Conservation (phyloP, 2,797 vertebrate genomes). For the Anabas testudineus region DNA sequence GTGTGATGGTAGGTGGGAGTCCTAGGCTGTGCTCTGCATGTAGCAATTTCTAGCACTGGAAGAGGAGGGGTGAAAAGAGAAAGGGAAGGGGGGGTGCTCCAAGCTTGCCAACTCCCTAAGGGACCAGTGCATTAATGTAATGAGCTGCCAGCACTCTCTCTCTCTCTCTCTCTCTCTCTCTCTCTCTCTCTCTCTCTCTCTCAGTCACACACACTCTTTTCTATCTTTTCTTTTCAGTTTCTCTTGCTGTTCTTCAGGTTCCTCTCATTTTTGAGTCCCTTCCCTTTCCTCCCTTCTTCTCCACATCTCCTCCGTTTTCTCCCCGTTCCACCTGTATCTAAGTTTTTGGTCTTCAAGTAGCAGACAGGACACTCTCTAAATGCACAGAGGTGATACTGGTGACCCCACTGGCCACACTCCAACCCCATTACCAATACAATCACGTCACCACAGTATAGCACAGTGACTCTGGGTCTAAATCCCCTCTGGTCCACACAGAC, state of each 20-base stretch:
- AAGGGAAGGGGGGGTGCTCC: slow-evolving; percentile 29
- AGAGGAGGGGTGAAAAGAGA: slow-evolving; percentile 53
- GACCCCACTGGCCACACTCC: slow-evolving; percentile 51
- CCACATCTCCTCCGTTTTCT: not conserved
- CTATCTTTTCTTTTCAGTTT: slow-evolving; percentile 24
- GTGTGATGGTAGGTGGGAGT: slow-evolving; percentile 32
- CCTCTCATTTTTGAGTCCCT: not conserved
- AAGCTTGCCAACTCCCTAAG: slow-evolving; percentile 75
- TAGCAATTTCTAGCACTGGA: slow-evolving; percentile 52
- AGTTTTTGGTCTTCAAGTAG: slow-evolving; percentile 2
- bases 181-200: slow-evolving; percentile 21
- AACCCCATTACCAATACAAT: slow-evolving; percentile 49
- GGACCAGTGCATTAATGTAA: slow-evolving; percentile 83
- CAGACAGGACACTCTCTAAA: slow-evolving; percentile 24
- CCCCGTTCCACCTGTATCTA: not conserved
- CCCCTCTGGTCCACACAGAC: slow-evolving; percentile 13
- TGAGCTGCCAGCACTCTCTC: slow-evolving; percentile 72
- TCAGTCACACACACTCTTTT: slow-evolving; percentile 1
- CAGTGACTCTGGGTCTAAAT: slow-evolving; percentile 9
- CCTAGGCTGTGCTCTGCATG: slow-evolving; percentile 43
- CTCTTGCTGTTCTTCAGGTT: slow-evolving; percentile 16
- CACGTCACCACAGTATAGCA: slow-evolving; percentile 37
- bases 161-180: too few species aligned
- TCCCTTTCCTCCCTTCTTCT: not conserved
- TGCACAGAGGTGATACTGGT: slow-evolving; percentile 8